Percentiles rank a stretch among this genome's conserved stretches.
phyloP scores from a whole-genome alignment of 1,140 invertebrate genomes.

The Euwallacea fornicatus region DNA sequence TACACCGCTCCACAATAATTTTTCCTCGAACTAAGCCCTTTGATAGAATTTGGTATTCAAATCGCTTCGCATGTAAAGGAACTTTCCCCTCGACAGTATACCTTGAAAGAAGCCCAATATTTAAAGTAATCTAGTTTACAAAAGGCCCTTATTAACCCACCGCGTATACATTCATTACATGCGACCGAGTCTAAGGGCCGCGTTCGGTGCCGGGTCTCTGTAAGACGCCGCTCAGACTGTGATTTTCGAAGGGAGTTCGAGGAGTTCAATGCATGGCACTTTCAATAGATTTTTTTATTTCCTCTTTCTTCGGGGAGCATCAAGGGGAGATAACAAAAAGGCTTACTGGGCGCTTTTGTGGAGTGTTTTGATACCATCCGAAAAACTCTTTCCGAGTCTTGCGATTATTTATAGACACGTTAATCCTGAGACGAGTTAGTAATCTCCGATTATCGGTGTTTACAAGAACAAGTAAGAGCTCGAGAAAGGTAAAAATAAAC shows the following conservation, averaged over 20 bases:
- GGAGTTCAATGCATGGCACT: constrained; percentile 16
- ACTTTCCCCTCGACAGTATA: constrained; percentile 16
- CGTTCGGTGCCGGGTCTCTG: neutral
- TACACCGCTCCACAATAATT: neutral
- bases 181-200: neutral
- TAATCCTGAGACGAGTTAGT: neutral
- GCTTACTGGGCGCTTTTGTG: constrained; percentile 5
- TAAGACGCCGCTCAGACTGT: neutral
- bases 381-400: neutral
- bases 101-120: constrained; percentile 34
- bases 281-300: constrained; percentile 23
- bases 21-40: neutral
- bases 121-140: constrained; percentile 37
- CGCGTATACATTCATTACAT: constrained; percentile 20
- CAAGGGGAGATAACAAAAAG: constrained; percentile 25
- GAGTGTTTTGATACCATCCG: neutral
- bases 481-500: constrained; percentile 16
- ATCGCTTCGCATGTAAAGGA: constrained; percentile 23
- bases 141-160: constrained; percentile 31
- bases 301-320: constrained; percentile 2
- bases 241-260: neutral
- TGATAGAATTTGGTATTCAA: constrained; percentile 28
- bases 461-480: neutral
- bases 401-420: neutral
- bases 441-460: neutral